Conservation (phyloP, 92 coral and sea anemone genomes). For the Meandrina meandrites region DNA sequence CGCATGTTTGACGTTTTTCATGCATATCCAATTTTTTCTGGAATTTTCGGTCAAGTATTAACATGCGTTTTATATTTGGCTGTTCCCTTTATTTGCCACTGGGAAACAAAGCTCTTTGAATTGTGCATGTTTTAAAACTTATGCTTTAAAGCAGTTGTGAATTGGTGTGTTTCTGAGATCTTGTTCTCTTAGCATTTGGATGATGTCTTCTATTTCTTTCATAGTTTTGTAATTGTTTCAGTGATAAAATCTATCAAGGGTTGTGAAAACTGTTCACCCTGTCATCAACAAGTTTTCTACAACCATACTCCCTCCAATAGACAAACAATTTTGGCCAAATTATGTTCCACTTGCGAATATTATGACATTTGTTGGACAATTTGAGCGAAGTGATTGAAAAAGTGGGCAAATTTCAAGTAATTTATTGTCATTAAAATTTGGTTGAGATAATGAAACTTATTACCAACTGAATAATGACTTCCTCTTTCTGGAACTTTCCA, state of each 20-base stretch:
- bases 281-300: background rate
- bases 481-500: constrained; percentile 28
- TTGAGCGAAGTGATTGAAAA: background rate
- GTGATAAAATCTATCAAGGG: constrained; percentile 1
- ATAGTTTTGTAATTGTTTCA: background rate
- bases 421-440: background rate
- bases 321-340: background rate
- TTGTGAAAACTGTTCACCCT: background rate
- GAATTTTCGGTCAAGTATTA: constrained; percentile 19
- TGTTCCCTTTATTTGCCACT: constrained; percentile 8
- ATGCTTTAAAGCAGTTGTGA: background rate
- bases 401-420: background rate
- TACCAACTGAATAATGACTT: background rate
- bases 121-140: background rate
- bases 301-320: background rate
- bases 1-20: constrained; percentile 38
- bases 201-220: background rate
- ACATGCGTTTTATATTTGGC: background rate
- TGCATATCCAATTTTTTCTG: constrained; percentile 32
- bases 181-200: background rate
- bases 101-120: constrained; percentile 3
- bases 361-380: background rate
- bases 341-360: background rate
- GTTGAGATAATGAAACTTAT: background rate
- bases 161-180: background rate